phyloP scores from a whole-genome alignment of 1,140 invertebrate genomes.

The Apis laboriosa region DNA sequence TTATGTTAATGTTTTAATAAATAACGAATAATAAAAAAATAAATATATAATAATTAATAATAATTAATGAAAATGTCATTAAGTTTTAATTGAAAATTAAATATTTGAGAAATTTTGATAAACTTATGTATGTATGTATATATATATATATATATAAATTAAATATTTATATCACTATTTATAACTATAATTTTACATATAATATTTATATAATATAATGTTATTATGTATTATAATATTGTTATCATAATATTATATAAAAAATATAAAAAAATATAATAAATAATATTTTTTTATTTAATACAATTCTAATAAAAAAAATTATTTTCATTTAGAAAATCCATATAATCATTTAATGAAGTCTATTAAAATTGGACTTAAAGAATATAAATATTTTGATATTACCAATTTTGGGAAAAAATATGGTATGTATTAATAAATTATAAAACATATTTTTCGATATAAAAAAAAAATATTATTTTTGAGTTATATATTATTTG shows the following conservation, averaged over 20 bases:
- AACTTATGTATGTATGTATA: no score
- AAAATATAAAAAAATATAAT: no score
- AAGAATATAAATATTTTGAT: slow-evolving; percentile 89
- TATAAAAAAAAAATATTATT: slow-evolving; percentile 21
- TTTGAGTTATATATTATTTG: slow-evolving; percentile 50
- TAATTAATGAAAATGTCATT: background rate
- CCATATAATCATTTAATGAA: slow-evolving; percentile 87
- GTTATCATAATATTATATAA: background rate
- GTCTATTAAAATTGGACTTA: slow-evolving; percentile 84
- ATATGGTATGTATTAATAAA: slow-evolving; percentile 85
- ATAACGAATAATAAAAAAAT: no score
- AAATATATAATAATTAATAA: background rate
- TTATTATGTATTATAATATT: background rate
- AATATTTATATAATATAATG: background rate
- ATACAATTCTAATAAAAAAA: background rate
- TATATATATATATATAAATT: background rate
- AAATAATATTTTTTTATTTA: background rate
- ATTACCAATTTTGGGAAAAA: slow-evolving; percentile 85
- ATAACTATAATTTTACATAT: background rate
- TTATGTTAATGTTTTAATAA: no score
- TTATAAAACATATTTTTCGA: background rate
- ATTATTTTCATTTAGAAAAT: slow-evolving; percentile 83
- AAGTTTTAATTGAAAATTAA: background rate
- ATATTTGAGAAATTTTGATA: background rate
- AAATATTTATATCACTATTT: background rate